Evolutionary conservation across 2,797 vertebrate species (phyloP).

Genomic region (Spatula versicolor): DNA sequence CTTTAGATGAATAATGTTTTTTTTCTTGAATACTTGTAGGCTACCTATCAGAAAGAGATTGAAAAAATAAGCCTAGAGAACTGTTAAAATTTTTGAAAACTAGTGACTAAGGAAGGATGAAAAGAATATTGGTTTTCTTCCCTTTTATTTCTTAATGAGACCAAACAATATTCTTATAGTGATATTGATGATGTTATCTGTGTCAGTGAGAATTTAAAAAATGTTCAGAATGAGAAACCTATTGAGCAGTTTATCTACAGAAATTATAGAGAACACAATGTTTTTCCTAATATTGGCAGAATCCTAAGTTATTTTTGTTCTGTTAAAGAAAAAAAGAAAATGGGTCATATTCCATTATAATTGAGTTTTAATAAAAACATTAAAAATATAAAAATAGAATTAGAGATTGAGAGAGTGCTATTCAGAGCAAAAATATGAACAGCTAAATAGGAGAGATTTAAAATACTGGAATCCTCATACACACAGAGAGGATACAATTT

Average conservation of each 20-base stretch:
- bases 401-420: background rate
- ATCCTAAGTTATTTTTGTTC: slow-evolving; percentile 1
- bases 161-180: background rate
- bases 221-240: background rate
- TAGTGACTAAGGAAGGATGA: background rate
- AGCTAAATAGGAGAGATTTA: background rate
- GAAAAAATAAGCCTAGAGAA: background rate
- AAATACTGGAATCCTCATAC: background rate
- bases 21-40: background rate
- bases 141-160: background rate
- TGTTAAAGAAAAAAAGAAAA: background rate
- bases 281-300: background rate
- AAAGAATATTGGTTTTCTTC: background rate
- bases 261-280: background rate
- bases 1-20: background rate
- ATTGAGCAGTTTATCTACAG: background rate
- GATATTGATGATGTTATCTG: background rate
- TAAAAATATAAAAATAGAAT: background rate
- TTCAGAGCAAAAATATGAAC: background rate
- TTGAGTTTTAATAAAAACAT: background rate
- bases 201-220: background rate
- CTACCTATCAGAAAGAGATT: background rate
- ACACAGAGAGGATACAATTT: background rate
- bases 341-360: background rate
- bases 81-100: background rate